These are phyloP conservation scores for Sebastes steindachneri DNA, from an alignment of 2,797 vertebrate genomes.

Conservation along the genomic window DNA sequence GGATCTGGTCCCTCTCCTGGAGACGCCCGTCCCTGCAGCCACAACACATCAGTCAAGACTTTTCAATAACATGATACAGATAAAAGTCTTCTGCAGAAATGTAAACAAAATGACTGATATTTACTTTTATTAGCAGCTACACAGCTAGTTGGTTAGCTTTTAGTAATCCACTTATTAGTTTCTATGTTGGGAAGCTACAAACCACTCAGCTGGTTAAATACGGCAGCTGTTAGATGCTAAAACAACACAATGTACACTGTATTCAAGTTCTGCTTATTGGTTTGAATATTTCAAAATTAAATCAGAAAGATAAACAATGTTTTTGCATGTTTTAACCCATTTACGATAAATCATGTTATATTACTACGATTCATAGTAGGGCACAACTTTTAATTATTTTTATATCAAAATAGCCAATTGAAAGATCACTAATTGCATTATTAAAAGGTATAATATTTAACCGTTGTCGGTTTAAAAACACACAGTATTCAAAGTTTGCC, in stretches of 20 bases:
- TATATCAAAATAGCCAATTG: not conserved
- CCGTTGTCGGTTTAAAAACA: not conserved
- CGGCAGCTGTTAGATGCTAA: not conserved
- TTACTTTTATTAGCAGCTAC: not conserved
- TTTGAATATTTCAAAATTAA: not conserved
- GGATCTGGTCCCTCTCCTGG: constrained; percentile 93
- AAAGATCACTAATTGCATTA: not conserved
- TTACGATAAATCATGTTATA: not conserved
- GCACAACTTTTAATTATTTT: not conserved
- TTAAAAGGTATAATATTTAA: not conserved
- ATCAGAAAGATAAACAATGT: not conserved
- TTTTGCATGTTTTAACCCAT: not conserved
- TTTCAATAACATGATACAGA: not conserved
- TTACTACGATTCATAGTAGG: not conserved
- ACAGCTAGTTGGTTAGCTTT: not conserved
- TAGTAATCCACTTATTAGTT: not conserved
- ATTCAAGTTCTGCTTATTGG: not conserved
- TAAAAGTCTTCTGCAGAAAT: not conserved
- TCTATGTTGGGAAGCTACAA: not conserved
- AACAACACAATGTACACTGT: not conserved
- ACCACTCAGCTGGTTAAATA: not conserved
- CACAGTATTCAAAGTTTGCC: not conserved
- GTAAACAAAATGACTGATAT: not conserved
- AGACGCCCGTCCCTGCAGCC: constrained; percentile 89
- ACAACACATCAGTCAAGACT: not conserved